A percentile compares a stretch with the other conserved stretches of the same genome.
These are phyloP conservation scores for Hyperoplus immaculatus DNA, from an alignment of 2,797 vertebrate genomes.

Conservation along the genomic window DNA sequence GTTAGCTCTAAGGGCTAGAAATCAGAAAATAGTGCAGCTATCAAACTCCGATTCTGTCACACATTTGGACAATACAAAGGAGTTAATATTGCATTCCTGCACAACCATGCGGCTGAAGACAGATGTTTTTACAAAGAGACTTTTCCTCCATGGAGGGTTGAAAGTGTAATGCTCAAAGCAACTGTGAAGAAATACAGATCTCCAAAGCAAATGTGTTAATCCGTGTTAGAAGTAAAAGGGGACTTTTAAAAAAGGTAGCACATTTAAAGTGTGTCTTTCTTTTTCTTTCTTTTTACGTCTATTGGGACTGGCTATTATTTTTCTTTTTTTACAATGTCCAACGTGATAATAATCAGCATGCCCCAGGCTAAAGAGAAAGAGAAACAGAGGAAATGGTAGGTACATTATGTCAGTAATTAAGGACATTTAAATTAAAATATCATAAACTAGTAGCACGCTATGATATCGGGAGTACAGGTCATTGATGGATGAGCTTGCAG, in stretches of 20 bases:
- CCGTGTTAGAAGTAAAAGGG: slow-evolving; percentile 28
- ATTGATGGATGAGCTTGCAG: slow-evolving; percentile 21
- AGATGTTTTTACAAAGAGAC: background rate
- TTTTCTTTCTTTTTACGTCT: no score
- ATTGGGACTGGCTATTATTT: slow-evolving; percentile 47
- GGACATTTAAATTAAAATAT: slow-evolving; percentile 4
- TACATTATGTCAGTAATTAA: slow-evolving; percentile 33
- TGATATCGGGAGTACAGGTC: slow-evolving; percentile 14
- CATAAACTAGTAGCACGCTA: slow-evolving; percentile 2
- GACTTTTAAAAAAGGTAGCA: slow-evolving; percentile 45
- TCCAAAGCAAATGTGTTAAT: background rate
- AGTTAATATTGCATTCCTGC: slow-evolving; percentile 27
- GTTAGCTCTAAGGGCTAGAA: no score
- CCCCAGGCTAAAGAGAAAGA: slow-evolving; percentile 49
- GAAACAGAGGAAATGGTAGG: slow-evolving; percentile 7
- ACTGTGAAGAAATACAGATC: background rate
- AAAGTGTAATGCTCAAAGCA: background rate
- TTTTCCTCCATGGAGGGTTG: background rate
- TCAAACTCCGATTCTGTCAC: slow-evolving; percentile 13
- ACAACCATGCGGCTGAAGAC: slow-evolving; percentile 7
- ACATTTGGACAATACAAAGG: slow-evolving; percentile 1
- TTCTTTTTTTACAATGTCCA: slow-evolving; percentile 45
- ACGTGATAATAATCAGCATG: slow-evolving; percentile 53
- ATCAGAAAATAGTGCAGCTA: slow-evolving; percentile 6
- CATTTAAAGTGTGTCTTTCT: slow-evolving; percentile 23